These are phyloP conservation scores for Vidua macroura DNA, from an alignment of 2,113 vertebrate species.

Conservation along the genomic window DNA sequence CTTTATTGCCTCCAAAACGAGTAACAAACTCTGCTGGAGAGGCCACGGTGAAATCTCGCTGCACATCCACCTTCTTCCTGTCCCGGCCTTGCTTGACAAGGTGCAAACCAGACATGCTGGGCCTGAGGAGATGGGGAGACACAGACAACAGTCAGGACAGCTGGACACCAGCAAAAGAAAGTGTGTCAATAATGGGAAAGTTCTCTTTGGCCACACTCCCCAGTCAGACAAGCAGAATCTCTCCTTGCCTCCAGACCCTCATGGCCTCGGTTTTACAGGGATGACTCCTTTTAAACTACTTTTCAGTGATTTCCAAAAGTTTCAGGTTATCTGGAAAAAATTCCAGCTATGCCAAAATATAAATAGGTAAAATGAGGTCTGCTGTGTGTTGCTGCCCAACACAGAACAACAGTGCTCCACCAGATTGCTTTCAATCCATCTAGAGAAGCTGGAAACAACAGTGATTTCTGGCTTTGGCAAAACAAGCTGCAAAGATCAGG, in stretches of 20 bases:
- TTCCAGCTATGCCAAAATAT: background rate
- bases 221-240: background rate
- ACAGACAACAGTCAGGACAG: background rate
- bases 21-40: conserved; percentile 98
- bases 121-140: conserved; percentile 65
- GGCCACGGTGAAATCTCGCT: conserved; percentile 96
- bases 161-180: background rate
- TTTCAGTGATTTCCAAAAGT: background rate
- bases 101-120: conserved; percentile 98
- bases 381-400: background rate
- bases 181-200: fast-evolving
- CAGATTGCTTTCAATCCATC: background rate
- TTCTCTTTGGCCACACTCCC: background rate
- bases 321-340: background rate
- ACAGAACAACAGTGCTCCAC: background rate
- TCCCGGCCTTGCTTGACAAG: conserved; percentile 94
- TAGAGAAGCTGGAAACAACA: background rate
- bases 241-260: background rate
- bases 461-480: background rate
- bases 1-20: conserved; percentile 96
- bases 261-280: background rate
- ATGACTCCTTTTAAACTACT: background rate
- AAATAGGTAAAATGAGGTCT: fast-evolving
- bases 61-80: conserved; percentile 89
- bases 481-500: background rate